Base-by-base conservation (phyloP, 2,797 vertebrate genomes). In the Ceyx erithaca region DNA sequence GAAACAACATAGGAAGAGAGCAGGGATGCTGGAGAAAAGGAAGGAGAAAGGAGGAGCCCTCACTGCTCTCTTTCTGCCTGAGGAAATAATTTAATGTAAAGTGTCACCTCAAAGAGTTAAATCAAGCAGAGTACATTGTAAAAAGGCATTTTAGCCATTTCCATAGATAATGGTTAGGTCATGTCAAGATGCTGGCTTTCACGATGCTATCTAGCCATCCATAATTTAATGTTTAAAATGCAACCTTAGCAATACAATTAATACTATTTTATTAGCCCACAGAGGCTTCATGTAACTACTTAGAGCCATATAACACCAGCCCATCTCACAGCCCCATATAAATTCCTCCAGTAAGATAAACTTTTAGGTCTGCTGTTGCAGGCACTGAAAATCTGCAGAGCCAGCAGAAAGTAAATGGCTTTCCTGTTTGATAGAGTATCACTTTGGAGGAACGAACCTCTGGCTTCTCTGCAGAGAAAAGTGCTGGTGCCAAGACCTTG, bases 231-330 rank as follows among this genome's bases (percentile, higher is more conserved):
- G 94, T 92, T 96, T 95, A 96, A 96, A 96, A 96, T 96, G 96
- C 96, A 96, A 96, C 94, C 93, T 94, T 96, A 96, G 96, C 96
- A 94, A 95, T 95, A 94, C 96, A 96, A 97, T 97, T 96, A 97
- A 97, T 97, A 96, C 89, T 12, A 0, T 93, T 96, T 97, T 97
- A 97, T 97, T 92, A 92, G 92, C 86, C 96, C 92, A 52, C 89
- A 89, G 96, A 89, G 96, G 84, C 93, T 90, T 78, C 93, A 2
- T 33, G 87, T 59, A 95, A 94, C 93, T 92, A 95, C 95, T 95
- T 94, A 92, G 93, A 95, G 93, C 81, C 85, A 75, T 96, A 92
- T 91, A 94, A 95, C 87, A 95, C 92, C 85, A 92, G 59, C 80
- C 87, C 86, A 85, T 93, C 94, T 94, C 70, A 10, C 61, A 90